These are phyloP conservation scores for Eulithis prunata DNA, from an alignment of 2,888 invertebrate genomes.

Conservation along the genomic window DNA sequence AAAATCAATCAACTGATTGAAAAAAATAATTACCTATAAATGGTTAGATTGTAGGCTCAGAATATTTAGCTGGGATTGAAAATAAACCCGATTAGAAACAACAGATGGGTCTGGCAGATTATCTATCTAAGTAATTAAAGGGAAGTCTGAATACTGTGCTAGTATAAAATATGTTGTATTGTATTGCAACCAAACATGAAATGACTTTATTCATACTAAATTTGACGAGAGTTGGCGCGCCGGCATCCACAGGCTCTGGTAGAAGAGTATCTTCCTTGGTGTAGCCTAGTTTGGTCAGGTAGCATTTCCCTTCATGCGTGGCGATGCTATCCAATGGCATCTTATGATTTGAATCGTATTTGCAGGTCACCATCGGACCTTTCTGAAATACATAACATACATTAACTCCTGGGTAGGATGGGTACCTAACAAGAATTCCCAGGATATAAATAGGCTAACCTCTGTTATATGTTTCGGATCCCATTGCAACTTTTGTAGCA, in stretches of 20 bases:
- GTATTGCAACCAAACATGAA: too few species aligned
- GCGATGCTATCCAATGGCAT: constrained; percentile 51
- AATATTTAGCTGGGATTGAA: too few species aligned
- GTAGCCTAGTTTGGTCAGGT: constrained; percentile 59
- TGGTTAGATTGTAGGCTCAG: too few species aligned
- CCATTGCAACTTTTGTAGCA: constrained; percentile 74
- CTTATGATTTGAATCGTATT: constrained; percentile 58
- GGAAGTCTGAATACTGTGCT: too few species aligned
- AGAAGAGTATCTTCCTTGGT: constrained; percentile 54
- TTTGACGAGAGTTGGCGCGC: constrained; percentile 59
- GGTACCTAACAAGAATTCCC: not conserved
- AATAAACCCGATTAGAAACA: too few species aligned
- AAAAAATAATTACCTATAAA: too few species aligned
- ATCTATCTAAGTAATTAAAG: too few species aligned
- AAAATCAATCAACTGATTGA: too few species aligned
- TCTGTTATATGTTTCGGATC: constrained; percentile 59
- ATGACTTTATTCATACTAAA: constrained; percentile 52
- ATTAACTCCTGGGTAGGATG: not conserved
- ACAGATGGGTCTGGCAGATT: too few species aligned
- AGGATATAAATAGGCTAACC: constrained; percentile 47
- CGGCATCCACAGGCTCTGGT: constrained; percentile 60
- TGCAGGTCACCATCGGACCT: constrained; percentile 52
- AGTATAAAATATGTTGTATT: too few species aligned
- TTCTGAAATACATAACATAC: constrained; percentile 50
- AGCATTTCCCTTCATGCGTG: constrained; percentile 61